Percentiles rank a stretch among this genome's conserved stretches.
These are phyloP conservation scores for Steatocranus sp. DNA, from an alignment of 2,797 vertebrate species.

Conservation along the genomic window DNA sequence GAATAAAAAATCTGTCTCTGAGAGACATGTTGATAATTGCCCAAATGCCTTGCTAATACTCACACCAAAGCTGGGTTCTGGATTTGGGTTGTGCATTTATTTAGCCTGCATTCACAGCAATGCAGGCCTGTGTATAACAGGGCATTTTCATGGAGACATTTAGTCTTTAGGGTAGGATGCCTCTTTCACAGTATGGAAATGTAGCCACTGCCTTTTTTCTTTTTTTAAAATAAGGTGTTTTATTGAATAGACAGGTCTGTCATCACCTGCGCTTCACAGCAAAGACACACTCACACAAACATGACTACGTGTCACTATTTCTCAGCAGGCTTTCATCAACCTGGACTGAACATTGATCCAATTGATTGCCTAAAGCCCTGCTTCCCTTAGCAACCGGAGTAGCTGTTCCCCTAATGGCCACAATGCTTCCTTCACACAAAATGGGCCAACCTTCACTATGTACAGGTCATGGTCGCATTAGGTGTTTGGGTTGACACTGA, in stretches of 20 bases:
- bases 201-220: conserved; percentile 29
- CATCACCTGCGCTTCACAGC: conserved; percentile 38
- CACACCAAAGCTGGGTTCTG: background rate
- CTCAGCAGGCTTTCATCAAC: conserved; percentile 62
- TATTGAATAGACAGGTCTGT: conserved; percentile 61
- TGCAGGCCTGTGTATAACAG: background rate
- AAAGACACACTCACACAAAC: conserved; percentile 11
- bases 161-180: conserved; percentile 7
- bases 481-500: background rate
- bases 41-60: background rate
- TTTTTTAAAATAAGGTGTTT: conserved; percentile 42
- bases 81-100: background rate
- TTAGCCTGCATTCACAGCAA: background rate
- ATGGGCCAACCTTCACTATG: background rate
- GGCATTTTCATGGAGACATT: background rate
- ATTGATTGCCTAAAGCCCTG: conserved; percentile 49
- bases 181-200: conserved; percentile 23
- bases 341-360: conserved; percentile 58
- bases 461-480: background rate
- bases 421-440: conserved; percentile 3
- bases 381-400: conserved; percentile 22
- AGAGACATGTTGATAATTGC: conserved; percentile 23
- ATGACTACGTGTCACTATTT: conserved; percentile 43
- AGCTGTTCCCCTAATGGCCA: conserved; percentile 34
- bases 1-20: background rate